Conservation (phyloP, 2,797 vertebrate genomes). For the Mormyrus hasselquistii region DNA sequence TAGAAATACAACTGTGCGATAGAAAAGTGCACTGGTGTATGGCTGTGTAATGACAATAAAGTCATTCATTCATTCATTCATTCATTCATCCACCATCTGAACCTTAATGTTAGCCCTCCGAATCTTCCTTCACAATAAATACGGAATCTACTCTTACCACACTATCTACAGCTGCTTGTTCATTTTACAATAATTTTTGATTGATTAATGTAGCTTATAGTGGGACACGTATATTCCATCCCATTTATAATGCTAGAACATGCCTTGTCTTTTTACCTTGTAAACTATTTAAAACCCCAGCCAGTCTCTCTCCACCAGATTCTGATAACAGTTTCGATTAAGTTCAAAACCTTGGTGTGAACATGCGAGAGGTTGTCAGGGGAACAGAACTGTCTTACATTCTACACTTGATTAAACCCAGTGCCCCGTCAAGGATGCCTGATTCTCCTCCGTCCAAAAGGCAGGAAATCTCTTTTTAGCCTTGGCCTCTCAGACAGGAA, state of each 20-base stretch:
- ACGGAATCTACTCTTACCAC: not conserved
- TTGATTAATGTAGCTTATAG: not conserved
- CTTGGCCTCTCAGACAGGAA: not conserved
- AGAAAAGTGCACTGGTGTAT: not conserved
- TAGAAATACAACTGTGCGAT: not conserved
- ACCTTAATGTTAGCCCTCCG: not conserved
- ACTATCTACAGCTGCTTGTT: not conserved
- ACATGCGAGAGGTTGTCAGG: not conserved
- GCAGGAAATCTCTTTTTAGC: not conserved
- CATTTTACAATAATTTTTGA: not conserved
- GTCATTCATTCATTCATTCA: not conserved
- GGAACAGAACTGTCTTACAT: not conserved
- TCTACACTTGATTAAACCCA: not conserved
- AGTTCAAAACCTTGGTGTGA: not conserved
- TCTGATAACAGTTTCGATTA: not conserved
- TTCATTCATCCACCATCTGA: not conserved
- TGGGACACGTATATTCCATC: not conserved
- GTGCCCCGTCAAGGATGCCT: not conserved
- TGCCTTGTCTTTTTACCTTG: not conserved
- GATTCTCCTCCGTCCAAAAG: not conserved
- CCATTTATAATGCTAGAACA: not conserved
- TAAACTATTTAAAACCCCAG: not conserved
- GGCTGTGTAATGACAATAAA: not conserved
- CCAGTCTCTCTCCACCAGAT: not conserved
- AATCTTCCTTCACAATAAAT: not conserved